A percentile compares a stretch with the other conserved stretches of the same genome.
phyloP scores from a whole-genome alignment of 2,888 invertebrate genomes.

The Watsonalla cultraria region DNA sequence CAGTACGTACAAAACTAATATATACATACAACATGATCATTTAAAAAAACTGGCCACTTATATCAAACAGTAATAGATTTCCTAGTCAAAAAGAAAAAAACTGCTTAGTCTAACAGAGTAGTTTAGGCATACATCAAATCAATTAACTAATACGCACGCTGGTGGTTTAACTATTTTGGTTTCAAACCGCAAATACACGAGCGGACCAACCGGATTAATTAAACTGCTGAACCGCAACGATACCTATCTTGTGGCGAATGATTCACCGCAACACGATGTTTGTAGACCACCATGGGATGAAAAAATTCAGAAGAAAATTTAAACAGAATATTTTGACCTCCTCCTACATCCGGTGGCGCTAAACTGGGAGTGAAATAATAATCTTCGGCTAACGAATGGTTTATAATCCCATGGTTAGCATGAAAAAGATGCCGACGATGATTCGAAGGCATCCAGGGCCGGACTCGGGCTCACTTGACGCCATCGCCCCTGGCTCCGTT shows the following conservation, averaged over 20 bases:
- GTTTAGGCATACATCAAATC: neutral
- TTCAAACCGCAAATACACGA: conserved; percentile 3
- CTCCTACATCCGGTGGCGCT: conserved; percentile 65
- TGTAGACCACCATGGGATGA: conserved; percentile 34
- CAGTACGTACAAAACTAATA: no score
- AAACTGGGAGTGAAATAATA: conserved; percentile 8
- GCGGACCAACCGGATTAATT: conserved; percentile 11
- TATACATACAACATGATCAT: no score
- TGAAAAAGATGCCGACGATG: conserved; percentile 40
- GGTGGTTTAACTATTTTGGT: neutral
- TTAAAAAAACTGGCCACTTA: no score
- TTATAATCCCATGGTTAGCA: conserved; percentile 42
- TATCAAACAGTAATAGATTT: neutral
- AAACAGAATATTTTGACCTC: conserved; percentile 28
- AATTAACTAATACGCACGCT: neutral
- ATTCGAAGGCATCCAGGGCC: conserved; percentile 25
- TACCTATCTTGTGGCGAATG: conserved; percentile 6
- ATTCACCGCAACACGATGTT: conserved; percentile 11
- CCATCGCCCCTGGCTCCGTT: neutral
- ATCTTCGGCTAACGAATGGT: conserved; percentile 44
- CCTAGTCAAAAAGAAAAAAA: no score
- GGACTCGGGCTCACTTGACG: neutral
- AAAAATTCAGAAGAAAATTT: conserved; percentile 31
- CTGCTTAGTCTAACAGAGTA: no score
- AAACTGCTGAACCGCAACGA: conserved; percentile 6